These are phyloP conservation scores for Engystomops pustulosus DNA, from an alignment of 2,113 vertebrate species.

Conservation along the genomic window DNA sequence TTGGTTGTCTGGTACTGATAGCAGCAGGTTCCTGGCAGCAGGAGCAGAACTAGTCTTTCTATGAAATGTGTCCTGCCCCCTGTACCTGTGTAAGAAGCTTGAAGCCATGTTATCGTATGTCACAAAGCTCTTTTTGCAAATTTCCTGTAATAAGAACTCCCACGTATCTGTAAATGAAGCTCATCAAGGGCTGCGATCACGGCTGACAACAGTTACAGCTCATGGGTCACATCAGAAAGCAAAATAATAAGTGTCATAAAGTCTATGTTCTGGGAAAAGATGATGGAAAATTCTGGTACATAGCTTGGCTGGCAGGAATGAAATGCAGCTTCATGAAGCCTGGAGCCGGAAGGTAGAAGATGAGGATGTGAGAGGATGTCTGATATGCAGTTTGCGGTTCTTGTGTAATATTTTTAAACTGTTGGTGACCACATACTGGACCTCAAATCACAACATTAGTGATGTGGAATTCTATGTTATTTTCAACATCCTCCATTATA, in stretches of 20 bases:
- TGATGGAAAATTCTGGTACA: conserved; percentile 1
- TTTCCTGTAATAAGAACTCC: too few relatives aligned
- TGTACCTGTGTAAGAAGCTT: too few relatives aligned
- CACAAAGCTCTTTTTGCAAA: too few relatives aligned
- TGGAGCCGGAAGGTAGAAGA: neutral
- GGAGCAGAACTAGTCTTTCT: too few relatives aligned
- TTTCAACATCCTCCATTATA: too few relatives aligned
- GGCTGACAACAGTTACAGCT: neutral
- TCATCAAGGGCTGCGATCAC: neutral
- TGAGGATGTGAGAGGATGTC: neutral
- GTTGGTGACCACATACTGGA: neutral
- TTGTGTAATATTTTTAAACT: neutral
- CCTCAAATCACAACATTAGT: too few relatives aligned
- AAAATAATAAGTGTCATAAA: neutral
- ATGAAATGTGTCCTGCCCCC: too few relatives aligned
- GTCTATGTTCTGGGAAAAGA: neutral
- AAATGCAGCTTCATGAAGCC: neutral
- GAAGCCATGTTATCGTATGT: too few relatives aligned
- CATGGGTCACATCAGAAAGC: neutral
- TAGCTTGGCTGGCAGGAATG: neutral
- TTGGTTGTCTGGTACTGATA: too few relatives aligned
- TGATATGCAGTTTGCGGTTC: neutral
- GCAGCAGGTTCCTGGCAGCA: too few relatives aligned
- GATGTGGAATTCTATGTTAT: too few relatives aligned
- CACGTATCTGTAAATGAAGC: too few relatives aligned